phyloP scores from a whole-genome alignment of 1,140 invertebrate genomes.

The Drosophila prosaltans region DNA sequence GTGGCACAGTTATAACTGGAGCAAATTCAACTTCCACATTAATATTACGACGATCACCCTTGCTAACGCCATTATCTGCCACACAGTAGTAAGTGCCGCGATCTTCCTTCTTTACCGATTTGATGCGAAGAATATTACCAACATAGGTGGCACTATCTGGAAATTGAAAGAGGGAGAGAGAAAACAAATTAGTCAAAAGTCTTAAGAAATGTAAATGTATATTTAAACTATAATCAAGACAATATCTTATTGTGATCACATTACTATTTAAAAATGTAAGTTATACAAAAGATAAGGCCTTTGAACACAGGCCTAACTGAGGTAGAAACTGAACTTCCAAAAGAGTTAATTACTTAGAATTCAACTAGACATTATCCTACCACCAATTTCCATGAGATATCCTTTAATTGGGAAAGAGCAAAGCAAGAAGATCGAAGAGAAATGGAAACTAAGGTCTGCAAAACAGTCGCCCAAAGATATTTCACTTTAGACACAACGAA shows the following conservation, averaged over 20 bases:
- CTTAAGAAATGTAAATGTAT: neutral
- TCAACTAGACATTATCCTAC: too few species aligned
- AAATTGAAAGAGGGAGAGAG: slow-evolving; percentile 24
- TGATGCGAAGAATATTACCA: slow-evolving; percentile 93
- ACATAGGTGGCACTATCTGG: slow-evolving; percentile 85
- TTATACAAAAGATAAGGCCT: too few species aligned
- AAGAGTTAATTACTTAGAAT: too few species aligned
- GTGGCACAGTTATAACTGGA: slow-evolving; percentile 92
- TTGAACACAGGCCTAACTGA: too few species aligned
- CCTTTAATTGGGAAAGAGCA: too few species aligned
- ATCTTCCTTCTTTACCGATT: slow-evolving; percentile 92
- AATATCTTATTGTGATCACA: neutral
- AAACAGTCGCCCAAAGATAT: too few species aligned
- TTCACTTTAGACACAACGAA: too few species aligned
- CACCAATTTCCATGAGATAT: too few species aligned
- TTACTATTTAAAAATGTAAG: neutral
- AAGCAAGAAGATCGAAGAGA: too few species aligned
- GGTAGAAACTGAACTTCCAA: too few species aligned
- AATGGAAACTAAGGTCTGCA: too few species aligned
- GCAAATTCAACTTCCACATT: slow-evolving; percentile 95
- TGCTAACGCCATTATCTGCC: slow-evolving; percentile 95
- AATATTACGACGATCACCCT: slow-evolving; percentile 92
- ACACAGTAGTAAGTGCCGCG: slow-evolving; percentile 97
- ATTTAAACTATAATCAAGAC: neutral
- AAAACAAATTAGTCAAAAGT: neutral